Evolutionary conservation across 30 jellyfish, hydroid and myxozoan species (phyloP), one percentile per base, ranked within the genome.

Genomic region (Turritopsis dohrnii): DNA sequence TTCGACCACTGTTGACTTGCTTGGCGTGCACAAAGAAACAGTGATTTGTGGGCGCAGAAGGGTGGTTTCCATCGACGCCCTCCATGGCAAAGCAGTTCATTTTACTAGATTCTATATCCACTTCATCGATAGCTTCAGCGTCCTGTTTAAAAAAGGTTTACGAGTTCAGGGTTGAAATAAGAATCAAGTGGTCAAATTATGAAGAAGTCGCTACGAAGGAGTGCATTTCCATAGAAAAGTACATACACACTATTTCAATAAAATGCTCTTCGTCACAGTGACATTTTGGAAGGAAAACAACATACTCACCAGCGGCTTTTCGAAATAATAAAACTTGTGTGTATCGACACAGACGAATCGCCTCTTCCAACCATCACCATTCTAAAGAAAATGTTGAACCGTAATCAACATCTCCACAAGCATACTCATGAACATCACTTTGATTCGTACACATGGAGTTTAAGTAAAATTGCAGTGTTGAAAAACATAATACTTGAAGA

Each of bases 61-160:
- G 98, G 76, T 92, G 98, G 28, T 65, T 92, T 26, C 98, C 98
- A 73, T 87, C 93, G 16, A 84, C 86, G 76, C 98, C 98, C 60
- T 87, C 96, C 52, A 83, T 41, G 13, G 86, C 95, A 21, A 54
- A 84, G 20, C 88, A 75, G 29, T 24, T 53, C 66, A 22, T 52
- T 72, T 26, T 26, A 16, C 65, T 25, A 52, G 82, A 19, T 26
- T 82, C 89, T 21, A 82, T 82, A 0, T 28, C 29, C 17, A 82
- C 83, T 65, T 82, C 89, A 25, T 71, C 89, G 0, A 82, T 20
- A 17, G 89, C 73, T 71, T 82, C 89, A 21, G 89, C 18, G 16
- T 82, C 89, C 89, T 82, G n/a, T n/a, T n/a, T n/a, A n/a, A n/a
- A n/a, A n/a, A n/a, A n/a, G n/a, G n/a, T n/a, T n/a, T n/a, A n/a